Percentiles rank a stretch among this genome's conserved stretches.
These are phyloP conservation scores for Priocnemis perturbator DNA, from an alignment of 2,888 invertebrate genomes.

Conservation along the genomic window DNA sequence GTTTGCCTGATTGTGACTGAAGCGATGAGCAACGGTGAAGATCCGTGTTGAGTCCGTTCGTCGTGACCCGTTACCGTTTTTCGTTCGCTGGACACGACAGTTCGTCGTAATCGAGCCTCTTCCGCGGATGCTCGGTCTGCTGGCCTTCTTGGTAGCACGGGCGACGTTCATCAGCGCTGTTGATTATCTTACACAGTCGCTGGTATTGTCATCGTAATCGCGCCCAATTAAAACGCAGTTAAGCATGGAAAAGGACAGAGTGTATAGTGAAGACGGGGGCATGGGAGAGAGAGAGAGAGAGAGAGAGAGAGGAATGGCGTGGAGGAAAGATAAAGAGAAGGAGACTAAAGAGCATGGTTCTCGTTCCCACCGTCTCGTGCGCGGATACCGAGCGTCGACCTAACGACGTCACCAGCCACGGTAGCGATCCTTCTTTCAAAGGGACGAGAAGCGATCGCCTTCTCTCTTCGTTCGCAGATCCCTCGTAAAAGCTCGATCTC, in stretches of 20 bases:
- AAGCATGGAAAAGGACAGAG: constrained; percentile 27
- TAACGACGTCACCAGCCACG: constrained; percentile 54
- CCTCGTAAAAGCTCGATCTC: constrained; percentile 57
- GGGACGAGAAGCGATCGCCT: constrained; percentile 50
- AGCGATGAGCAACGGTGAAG: not conserved
- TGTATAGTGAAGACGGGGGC: not conserved
- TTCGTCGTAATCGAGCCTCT: not conserved
- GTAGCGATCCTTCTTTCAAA: constrained; percentile 48
- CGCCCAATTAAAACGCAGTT: constrained; percentile 65
- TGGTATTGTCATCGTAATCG: constrained; percentile 61
- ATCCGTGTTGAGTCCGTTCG: constrained; percentile 31
- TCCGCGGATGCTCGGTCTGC: not conserved
- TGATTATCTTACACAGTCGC: constrained; percentile 52
- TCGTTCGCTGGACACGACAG: constrained; percentile 17
- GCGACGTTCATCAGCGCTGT: constrained; percentile 49
- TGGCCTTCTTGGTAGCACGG: constrained; percentile 5
- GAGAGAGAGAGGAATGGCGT: not conserved
- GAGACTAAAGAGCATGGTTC: constrained; percentile 24
- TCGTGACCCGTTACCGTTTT: constrained; percentile 38
- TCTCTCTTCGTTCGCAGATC: constrained; percentile 56
- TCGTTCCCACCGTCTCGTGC: constrained; percentile 55
- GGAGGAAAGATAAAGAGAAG: constrained; percentile 4
- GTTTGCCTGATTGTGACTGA: too few species aligned
- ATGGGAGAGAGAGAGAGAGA: not conserved
- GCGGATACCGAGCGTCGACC: constrained; percentile 54